Evolutionary conservation across 2,113 vertebrate genomes (phyloP).

Genomic region (Marmota monax): DNA sequence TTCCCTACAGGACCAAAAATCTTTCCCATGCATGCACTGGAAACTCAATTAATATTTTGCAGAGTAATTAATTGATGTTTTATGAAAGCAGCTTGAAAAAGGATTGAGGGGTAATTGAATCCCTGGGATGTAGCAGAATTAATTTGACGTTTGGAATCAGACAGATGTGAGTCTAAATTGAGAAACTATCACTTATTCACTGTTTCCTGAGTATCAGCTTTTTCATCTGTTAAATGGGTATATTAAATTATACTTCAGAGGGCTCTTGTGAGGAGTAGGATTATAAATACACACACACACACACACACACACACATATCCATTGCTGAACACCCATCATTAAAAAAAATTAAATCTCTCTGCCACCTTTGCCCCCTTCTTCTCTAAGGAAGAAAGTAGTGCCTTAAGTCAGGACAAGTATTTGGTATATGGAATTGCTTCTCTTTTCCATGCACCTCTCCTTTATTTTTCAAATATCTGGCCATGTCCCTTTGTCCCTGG

Average conservation of each 20-base stretch:
- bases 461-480: neutral
- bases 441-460: neutral
- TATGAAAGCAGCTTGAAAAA: neutral
- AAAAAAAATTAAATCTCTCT: neutral
- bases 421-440: neutral
- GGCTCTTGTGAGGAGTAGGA: neutral
- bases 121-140: neutral
- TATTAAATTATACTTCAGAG: neutral
- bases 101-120: neutral
- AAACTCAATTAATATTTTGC: slow-evolving; percentile 20
- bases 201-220: neutral
- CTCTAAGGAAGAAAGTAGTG: neutral
- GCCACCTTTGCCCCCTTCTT: neutral
- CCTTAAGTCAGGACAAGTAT: neutral
- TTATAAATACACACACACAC: neutral
- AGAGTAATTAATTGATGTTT: neutral
- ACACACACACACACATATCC: neutral
- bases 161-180: neutral
- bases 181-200: neutral
- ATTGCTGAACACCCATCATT: neutral
- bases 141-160: neutral
- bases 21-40: neutral
- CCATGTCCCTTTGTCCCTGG: neutral
- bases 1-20: neutral
- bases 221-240: neutral